phyloP scores from a whole-genome alignment of 2,888 invertebrate genomes.

The Chymomyza procnemis region DNA sequence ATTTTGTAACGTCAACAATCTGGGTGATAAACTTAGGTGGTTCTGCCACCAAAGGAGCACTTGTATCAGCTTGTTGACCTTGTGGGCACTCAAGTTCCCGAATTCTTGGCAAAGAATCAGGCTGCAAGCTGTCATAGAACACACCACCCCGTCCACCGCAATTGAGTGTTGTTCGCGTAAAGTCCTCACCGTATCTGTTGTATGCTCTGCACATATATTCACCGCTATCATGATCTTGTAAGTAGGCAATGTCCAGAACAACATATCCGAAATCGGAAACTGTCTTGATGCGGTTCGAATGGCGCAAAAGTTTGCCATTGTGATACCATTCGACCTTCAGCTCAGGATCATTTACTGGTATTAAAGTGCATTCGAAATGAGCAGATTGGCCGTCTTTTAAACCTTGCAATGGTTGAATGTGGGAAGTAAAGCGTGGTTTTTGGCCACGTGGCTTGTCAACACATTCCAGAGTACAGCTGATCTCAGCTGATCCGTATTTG shows the following conservation, averaged over 20 bases:
- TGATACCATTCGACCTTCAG: constrained; percentile 98
- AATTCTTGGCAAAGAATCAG: constrained; percentile 92
- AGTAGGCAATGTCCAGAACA: constrained; percentile 94
- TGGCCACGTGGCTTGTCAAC: constrained; percentile 91
- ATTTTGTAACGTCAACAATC: constrained; percentile 88
- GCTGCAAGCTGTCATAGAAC: constrained; percentile 92
- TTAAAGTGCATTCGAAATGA: constrained; percentile 95
- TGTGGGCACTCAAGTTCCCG: constrained; percentile 87
- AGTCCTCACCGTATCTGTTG: constrained; percentile 94
- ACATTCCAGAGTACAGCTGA: constrained; percentile 89
- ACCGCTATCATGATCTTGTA: constrained; percentile 94
- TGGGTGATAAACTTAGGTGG: constrained; percentile 94
- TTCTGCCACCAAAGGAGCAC: constrained; percentile 85
- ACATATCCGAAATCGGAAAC: constrained; percentile 97
- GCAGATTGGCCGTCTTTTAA: constrained; percentile 95
- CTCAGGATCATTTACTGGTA: constrained; percentile 95
- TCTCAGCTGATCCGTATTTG: constrained; percentile 92
- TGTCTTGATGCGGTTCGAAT: constrained; percentile 93
- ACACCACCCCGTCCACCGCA: constrained; percentile 92
- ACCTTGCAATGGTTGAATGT: constrained; percentile 89
- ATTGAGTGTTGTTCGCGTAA: constrained; percentile 89
- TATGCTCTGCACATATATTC: constrained; percentile 95
- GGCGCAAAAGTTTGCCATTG: constrained; percentile 92
- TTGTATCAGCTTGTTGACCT: constrained; percentile 81
- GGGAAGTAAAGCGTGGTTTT: constrained; percentile 92